Evolutionary conservation across 2,797 vertebrate species (phyloP), one percentile per base, ranked within the genome.

Genomic region (Craterocephalus amniculus): DNA sequence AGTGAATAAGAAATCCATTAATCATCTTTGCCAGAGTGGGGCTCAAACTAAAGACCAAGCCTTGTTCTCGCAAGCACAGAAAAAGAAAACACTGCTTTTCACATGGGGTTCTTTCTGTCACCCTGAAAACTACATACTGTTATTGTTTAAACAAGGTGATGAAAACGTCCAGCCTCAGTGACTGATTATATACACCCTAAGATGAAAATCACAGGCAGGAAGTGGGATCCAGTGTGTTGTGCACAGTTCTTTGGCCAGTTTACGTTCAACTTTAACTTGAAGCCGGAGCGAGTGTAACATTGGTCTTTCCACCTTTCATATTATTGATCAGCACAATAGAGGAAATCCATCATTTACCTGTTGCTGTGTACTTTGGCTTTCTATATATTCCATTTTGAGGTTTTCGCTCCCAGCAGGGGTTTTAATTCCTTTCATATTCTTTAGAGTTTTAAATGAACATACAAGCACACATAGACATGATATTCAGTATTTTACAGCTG

Each of bases 1-100:
- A 83, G 84, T 87, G 88, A 84, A 87, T 87, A 88, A 88, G 90
- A 92, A 92, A 91, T 90, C 86, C 93, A 95, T 95, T 94, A 92
- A 94, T 95, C 94, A 94, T 93, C 85, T 89, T 92, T 87, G 84
- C 83, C 80, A 76, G 74, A 58, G 75, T 87, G 74, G 80, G 77
- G 88, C 77, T 88, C 80, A 88, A 86, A 88, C 87, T 88, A 91
- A 92, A 87, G 71, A 72, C 61, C 13, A 1, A 80, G 59, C 31
- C 55, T 67, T 5, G 10, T 36, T 12, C 60, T 78, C 76, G 26
- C 58, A 83, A 68, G 60, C 60, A 71, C 67, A 67, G 71, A 57
- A 82, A 79, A 76, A 27, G 55, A 81, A 61, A 79, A 73, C 34
- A 52, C 24, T 38, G 26, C 52, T 78, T 76, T 70, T 24, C 40